These are phyloP conservation scores for Liopterus haemorrhoidalis DNA, from an alignment of 2,888 invertebrate genomes.

Conservation along the genomic window DNA sequence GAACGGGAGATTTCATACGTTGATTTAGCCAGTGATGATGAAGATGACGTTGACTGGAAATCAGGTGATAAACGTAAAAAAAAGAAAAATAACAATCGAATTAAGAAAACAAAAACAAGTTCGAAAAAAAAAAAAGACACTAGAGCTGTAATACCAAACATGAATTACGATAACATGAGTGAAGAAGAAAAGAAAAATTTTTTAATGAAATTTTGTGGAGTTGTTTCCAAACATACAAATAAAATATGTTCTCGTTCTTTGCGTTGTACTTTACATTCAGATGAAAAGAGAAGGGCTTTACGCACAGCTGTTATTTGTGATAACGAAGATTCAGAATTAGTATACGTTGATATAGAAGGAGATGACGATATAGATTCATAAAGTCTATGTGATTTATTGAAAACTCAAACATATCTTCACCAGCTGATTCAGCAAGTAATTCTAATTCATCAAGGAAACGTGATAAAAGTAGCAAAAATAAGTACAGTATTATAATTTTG, in stretches of 20 bases:
- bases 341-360: slow-evolving; percentile 41
- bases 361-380: slow-evolving; percentile 41
- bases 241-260: slow-evolving; percentile 20
- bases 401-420: slow-evolving; percentile 42
- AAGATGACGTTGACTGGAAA: slow-evolving; percentile 82
- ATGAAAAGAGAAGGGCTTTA: slow-evolving; percentile 17
- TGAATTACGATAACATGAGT: slow-evolving; percentile 19
- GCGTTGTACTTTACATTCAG: slow-evolving; percentile 20
- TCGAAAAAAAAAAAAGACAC: slow-evolving; percentile 19
- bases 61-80: slow-evolving; percentile 62
- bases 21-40: slow-evolving; percentile 69
- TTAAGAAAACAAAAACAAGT: slow-evolving; percentile 42
- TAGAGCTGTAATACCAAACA: slow-evolving; percentile 11
- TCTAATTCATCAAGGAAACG: slow-evolving; percentile 37
- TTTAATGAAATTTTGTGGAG: slow-evolving; percentile 20
- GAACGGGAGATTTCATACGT: slow-evolving; percentile 56
- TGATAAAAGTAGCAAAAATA: slow-evolving; percentile 35
- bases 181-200: slow-evolving; percentile 22
- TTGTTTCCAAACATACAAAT: slow-evolving; percentile 20
- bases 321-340: slow-evolving; percentile 35
- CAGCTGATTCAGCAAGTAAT: slow-evolving; percentile 38
- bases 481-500: too few species aligned
- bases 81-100: slow-evolving; percentile 46
- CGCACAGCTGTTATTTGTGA: slow-evolving; percentile 28
- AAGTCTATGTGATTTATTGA: slow-evolving; percentile 41